These are phyloP conservation scores for Malurus elegans DNA, from an alignment of 2,113 vertebrate genomes.

Conservation along the genomic window DNA sequence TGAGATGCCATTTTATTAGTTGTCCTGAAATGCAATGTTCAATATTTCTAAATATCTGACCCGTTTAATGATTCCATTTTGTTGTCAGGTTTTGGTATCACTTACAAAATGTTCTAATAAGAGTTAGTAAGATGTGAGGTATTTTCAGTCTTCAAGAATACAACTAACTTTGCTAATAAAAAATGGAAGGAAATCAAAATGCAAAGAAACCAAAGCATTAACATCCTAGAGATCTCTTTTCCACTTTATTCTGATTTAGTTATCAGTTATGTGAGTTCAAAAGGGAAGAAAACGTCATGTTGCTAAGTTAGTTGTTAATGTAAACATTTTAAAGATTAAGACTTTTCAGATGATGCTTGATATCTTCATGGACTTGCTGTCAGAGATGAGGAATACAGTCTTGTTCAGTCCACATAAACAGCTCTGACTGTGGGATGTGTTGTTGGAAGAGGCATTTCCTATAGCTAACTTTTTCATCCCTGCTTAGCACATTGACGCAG, in stretches of 20 bases:
- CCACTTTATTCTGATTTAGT: background rate
- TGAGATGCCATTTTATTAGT: background rate
- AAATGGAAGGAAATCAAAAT: background rate
- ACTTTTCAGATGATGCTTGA: background rate
- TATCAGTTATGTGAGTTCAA: background rate
- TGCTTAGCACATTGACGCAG: accelerated
- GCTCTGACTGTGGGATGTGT: background rate
- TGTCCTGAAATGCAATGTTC: background rate
- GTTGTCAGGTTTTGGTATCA: background rate
- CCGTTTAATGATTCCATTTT: background rate
- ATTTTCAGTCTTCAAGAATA: background rate
- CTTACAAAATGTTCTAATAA: background rate
- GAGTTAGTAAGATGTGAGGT: background rate
- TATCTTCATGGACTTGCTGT: background rate
- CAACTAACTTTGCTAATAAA: background rate
- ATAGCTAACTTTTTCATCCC: background rate
- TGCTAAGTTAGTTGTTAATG: background rate
- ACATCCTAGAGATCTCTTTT: background rate
- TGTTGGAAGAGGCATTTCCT: background rate
- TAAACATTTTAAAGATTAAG: background rate
- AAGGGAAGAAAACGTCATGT: background rate
- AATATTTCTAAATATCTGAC: background rate
- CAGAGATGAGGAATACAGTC: background rate
- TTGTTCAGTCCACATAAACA: background rate
- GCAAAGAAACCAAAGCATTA: background rate